Percentiles rank a stretch among this genome's conserved stretches.
These are phyloP conservation scores for Amphipyra tragopoginis DNA, from an alignment of 2,888 invertebrate genomes.

Conservation along the genomic window DNA sequence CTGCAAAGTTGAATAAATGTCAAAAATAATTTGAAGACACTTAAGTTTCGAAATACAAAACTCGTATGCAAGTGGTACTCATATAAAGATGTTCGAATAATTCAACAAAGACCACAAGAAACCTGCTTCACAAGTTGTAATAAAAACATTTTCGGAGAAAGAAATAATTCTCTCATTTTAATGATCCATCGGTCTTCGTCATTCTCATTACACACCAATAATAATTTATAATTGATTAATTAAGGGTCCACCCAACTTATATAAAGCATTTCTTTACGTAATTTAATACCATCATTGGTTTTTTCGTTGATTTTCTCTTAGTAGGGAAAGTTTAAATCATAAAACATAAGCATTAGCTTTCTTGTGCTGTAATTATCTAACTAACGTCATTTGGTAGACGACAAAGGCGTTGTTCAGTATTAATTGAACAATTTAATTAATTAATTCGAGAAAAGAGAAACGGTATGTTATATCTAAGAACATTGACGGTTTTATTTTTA, in stretches of 20 bases:
- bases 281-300: constrained; percentile 24
- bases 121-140: constrained; percentile 25
- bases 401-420: constrained; percentile 22
- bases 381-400: constrained; percentile 16
- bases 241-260: constrained; percentile 30
- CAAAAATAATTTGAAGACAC: constrained; percentile 47
- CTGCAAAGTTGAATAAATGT: constrained; percentile 34
- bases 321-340: constrained; percentile 46
- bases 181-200: constrained; percentile 20
- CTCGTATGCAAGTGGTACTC: constrained; percentile 28
- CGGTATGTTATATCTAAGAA: too few relatives aligned
- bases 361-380: constrained; percentile 33
- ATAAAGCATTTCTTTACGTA: constrained; percentile 37
- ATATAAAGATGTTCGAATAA: constrained; percentile 9
- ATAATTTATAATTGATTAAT: constrained; percentile 34
- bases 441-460: too few relatives aligned
- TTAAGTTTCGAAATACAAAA: constrained; percentile 16
- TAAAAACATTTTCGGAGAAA: constrained; percentile 29
- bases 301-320: constrained; percentile 40
- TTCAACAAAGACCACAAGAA: constrained; percentile 3
- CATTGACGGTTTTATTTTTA: too few relatives aligned
- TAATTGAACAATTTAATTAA: constrained; percentile 16
- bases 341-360: constrained; percentile 39
- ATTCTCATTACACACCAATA: constrained; percentile 43
- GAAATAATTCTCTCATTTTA: constrained; percentile 33